Evolutionary conservation across 2,888 invertebrate species (phyloP).

Genomic region (Hyles lineata): DNA sequence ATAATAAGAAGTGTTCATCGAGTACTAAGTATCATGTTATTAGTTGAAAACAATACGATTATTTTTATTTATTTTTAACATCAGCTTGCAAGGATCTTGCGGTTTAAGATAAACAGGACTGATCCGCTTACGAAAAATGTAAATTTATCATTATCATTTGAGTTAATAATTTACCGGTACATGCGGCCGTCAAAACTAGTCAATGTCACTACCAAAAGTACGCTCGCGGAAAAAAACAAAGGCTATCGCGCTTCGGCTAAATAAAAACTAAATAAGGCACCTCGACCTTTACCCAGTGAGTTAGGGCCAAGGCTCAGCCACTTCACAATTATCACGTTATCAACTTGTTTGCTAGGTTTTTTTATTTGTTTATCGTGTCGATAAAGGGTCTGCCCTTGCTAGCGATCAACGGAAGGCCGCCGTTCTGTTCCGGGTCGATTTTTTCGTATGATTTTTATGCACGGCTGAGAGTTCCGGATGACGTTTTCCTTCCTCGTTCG

Average conservation of each 20-base stretch:
- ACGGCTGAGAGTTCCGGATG: constrained; percentile 65
- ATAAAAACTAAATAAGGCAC: constrained; percentile 51
- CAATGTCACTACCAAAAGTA: constrained; percentile 41
- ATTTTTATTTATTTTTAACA: no score
- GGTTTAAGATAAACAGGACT: neutral
- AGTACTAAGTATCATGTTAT: no score
- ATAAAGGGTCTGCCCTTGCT: constrained; percentile 78
- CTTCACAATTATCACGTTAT: constrained; percentile 63
- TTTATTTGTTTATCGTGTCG: constrained; percentile 57
- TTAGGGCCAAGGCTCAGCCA: constrained; percentile 70
- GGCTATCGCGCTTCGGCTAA: constrained; percentile 44
- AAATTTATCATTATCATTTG: constrained; percentile 7
- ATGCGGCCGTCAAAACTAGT: constrained; percentile 27
- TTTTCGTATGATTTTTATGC: constrained; percentile 65
- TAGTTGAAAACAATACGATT: no score
- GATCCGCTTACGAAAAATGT: neutral
- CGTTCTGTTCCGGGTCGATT: constrained; percentile 66
- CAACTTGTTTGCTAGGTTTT: constrained; percentile 62
- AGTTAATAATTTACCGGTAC: constrained; percentile 10
- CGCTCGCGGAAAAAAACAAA: constrained; percentile 49
- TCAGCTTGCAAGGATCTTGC: neutral
- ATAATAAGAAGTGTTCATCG: neutral
- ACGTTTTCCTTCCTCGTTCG: constrained; percentile 70
- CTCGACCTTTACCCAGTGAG: constrained; percentile 76
- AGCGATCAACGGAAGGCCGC: constrained; percentile 61